Evolutionary conservation across 2,113 vertebrate species (phyloP).

Genomic region (Passer montanus): DNA sequence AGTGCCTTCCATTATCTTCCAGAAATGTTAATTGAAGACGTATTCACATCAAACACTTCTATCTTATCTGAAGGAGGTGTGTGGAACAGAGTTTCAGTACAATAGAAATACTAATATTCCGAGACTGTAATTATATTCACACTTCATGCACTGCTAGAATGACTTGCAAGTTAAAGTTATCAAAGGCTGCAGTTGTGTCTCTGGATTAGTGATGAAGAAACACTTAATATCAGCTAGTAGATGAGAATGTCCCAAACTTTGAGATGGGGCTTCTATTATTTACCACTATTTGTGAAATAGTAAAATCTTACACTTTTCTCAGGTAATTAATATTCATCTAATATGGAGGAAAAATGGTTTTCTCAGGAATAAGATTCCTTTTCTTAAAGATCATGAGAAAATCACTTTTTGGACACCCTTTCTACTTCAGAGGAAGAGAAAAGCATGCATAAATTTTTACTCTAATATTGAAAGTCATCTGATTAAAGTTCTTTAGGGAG

Average conservation of each 20-base stretch:
- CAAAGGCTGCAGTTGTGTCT: background rate
- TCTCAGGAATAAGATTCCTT: background rate
- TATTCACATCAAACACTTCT: constrained; percentile 70
- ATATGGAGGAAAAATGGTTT: background rate
- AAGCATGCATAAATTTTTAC: background rate
- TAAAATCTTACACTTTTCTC: background rate
- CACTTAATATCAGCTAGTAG: background rate
- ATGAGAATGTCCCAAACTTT: background rate
- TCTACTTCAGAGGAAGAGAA: background rate
- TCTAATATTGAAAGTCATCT: background rate
- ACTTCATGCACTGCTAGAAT: constrained; percentile 43
- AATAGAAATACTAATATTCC: constrained; percentile 69
- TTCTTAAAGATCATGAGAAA: background rate
- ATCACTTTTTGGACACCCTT: rapidly evolving
- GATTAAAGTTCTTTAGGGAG: background rate
- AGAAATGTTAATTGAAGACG: constrained; percentile 67
- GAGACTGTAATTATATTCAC: constrained; percentile 71
- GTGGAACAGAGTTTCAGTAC: constrained; percentile 49
- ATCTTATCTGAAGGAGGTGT: constrained; percentile 74
- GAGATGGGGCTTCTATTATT: background rate
- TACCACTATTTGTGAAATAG: background rate
- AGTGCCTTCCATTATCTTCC: constrained; percentile 72
- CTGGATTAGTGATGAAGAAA: constrained; percentile 6
- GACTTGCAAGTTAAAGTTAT: constrained; percentile 39
- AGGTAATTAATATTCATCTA: background rate